Evolutionary conservation across 53 echinoderm and acorn worm species (phyloP).

Genomic region (Pentamera pediparva): DNA sequence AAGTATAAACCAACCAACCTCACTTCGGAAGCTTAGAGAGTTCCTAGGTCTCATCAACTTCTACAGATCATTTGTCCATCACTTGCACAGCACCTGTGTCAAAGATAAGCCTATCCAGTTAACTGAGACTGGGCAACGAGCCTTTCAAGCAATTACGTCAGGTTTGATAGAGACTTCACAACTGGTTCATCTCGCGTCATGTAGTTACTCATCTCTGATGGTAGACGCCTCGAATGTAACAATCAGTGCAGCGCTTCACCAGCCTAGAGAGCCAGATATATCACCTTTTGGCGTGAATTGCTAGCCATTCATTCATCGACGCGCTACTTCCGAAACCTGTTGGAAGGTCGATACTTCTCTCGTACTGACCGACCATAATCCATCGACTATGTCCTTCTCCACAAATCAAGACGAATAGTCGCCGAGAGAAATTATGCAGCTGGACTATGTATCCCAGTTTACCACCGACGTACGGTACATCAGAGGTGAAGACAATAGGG

Average conservation of each 20-base stretch:
- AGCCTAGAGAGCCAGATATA: slow-evolving; percentile 38
- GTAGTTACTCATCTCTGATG: slow-evolving; percentile 1
- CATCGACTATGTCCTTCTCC: slow-evolving; percentile 30
- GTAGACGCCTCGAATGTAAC: slow-evolving; percentile 36
- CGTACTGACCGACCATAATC: slow-evolving; percentile 45
- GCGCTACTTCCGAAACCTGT: slow-evolving; percentile 34
- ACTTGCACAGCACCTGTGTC: too few relatives aligned
- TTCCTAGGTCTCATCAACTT: slow-evolving; percentile 55
- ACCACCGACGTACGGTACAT: slow-evolving; percentile 45
- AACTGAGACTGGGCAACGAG: neutral
- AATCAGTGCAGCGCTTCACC: slow-evolving; percentile 35
- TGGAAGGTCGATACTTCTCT: slow-evolving; percentile 44
- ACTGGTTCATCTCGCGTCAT: slow-evolving; percentile 23
- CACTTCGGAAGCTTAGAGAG: slow-evolving; percentile 34
- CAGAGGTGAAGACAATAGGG: slow-evolving; percentile 36
- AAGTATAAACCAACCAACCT: slow-evolving; percentile 27
- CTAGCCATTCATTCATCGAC: slow-evolving; percentile 37
- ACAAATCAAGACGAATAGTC: slow-evolving; percentile 38
- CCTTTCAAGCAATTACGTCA: too few relatives aligned
- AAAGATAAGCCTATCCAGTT: too few relatives aligned
- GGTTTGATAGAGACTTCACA: slow-evolving; percentile 20
- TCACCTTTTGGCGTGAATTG: slow-evolving; percentile 35
- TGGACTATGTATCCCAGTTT: slow-evolving; percentile 50
- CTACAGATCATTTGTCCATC: slow-evolving; percentile 48
- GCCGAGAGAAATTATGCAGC: slow-evolving; percentile 44